These are phyloP conservation scores for Pseudorhiza aurosa DNA, from an alignment of 30 jellyfish, hydroid and myxozoan species.

Conservation along the genomic window DNA sequence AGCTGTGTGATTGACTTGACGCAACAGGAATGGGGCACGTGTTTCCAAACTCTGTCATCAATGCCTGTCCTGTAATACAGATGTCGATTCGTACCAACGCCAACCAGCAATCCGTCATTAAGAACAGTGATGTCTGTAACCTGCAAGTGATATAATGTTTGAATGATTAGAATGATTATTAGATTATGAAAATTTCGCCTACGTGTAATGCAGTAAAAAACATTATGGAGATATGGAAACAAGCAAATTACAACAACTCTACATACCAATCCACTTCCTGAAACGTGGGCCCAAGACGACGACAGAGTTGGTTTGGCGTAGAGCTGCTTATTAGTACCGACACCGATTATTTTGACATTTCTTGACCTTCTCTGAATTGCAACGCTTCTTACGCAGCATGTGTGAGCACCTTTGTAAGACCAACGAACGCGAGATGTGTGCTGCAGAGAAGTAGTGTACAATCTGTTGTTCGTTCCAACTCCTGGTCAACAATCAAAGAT, in stretches of 20 bases:
- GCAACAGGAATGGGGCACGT: constrained; percentile 6
- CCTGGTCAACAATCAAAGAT: too few species aligned
- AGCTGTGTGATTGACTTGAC: constrained; percentile 1
- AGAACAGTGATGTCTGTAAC: constrained; percentile 5
- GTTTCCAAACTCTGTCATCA: background rate
- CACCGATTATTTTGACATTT: background rate
- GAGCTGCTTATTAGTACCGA: constrained; percentile 11
- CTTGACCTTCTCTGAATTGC: background rate
- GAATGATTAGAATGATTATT: too few species aligned
- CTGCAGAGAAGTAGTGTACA: background rate
- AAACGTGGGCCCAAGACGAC: constrained; percentile 18
- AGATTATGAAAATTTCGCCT: too few species aligned
- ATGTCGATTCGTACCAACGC: background rate
- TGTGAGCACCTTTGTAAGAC: constrained; percentile 2
- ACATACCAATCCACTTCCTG: constrained; percentile 13
- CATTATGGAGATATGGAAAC: too few species aligned
- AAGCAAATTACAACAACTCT: too few species aligned
- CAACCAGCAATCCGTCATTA: background rate
- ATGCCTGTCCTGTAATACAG: background rate
- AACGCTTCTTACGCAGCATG: constrained; percentile 17
- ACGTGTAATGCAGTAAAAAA: too few species aligned
- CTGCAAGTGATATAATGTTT: too few species aligned
- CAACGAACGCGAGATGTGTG: background rate
- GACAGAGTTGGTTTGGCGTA: background rate
- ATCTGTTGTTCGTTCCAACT: constrained; percentile 2